phyloP scores from a whole-genome alignment of 2,113 vertebrate species.

The Syngnathus typhle region DNA sequence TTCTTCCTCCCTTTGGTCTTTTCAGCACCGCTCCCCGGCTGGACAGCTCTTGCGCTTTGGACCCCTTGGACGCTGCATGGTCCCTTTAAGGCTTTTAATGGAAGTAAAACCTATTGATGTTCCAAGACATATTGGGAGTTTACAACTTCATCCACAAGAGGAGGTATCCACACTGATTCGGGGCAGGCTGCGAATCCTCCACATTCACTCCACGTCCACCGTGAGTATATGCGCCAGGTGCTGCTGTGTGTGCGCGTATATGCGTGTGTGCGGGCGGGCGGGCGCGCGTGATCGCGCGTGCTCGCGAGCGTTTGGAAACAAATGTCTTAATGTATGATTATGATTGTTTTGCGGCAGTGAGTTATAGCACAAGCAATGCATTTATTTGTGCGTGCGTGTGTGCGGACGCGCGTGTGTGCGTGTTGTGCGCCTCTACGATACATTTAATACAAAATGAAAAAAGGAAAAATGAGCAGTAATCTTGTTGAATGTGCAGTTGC shows the following conservation, averaged over 20 bases:
- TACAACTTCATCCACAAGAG: slow-evolving; percentile 65
- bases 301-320: neutral
- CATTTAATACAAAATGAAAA: neutral
- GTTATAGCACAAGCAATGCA: neutral
- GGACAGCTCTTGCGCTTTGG: slow-evolving; percentile 66
- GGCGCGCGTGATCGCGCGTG: neutral
- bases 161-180: slow-evolving; percentile 58
- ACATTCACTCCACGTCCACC: slow-evolving; percentile 51
- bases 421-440: neutral
- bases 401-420: neutral
- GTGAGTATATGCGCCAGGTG: slow-evolving; percentile 58
- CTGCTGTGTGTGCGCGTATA: neutral
- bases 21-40: slow-evolving; percentile 65
- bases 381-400: neutral
- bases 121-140: slow-evolving; percentile 68
- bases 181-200: slow-evolving; percentile 52
- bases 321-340: slow-evolving; percentile 24
- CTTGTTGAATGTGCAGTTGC: slow-evolving; percentile 27
- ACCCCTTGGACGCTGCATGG: slow-evolving; percentile 56
- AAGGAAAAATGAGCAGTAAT: neutral
- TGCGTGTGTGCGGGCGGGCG: neutral
- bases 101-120: slow-evolving; percentile 69
- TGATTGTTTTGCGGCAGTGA: neutral
- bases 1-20: slow-evolving; percentile 53
- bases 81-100: slow-evolving; percentile 68